A percentile compares a stretch with the other conserved stretches of the same genome.
phyloP scores from a whole-genome alignment of 1,140 invertebrate genomes.

The Drosophila albomicans region DNA sequence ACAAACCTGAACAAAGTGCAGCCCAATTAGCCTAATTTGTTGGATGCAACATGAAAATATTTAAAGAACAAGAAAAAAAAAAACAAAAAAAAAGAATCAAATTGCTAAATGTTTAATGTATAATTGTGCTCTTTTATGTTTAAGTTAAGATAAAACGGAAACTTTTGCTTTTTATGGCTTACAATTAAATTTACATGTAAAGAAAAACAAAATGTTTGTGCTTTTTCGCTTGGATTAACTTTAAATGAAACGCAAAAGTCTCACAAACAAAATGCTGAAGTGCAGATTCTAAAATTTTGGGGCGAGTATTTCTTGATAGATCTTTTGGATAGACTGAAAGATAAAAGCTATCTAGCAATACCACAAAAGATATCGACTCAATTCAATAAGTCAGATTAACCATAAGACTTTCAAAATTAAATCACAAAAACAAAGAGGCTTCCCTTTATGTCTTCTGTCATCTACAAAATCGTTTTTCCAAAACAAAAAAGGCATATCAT shows the following conservation, averaged over 20 bases:
- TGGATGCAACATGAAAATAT: conserved; percentile 39
- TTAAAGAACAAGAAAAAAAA: conserved; percentile 30
- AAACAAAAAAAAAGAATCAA: conserved; percentile 22
- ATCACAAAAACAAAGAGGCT: conserved; percentile 11
- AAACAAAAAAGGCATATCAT: conserved; percentile 10
- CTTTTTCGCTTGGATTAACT: conserved; percentile 48
- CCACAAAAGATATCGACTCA: conserved; percentile 10
- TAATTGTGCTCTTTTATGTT: conserved; percentile 64
- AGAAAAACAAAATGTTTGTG: conserved; percentile 32
- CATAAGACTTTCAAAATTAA: conserved; percentile 3
- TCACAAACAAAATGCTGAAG: conserved; percentile 20
- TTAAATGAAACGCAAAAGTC: conserved; percentile 36
- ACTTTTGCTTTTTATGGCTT: conserved; percentile 59
- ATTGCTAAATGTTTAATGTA: conserved; percentile 58
- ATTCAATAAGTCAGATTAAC: not conserved
- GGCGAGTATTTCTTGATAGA: conserved; percentile 2
- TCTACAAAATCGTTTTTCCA: not conserved
- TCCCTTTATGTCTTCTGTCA: not conserved
- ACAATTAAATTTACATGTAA: conserved; percentile 42
- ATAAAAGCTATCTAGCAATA: conserved; percentile 15
- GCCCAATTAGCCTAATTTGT: conserved; percentile 46
- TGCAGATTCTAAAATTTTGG: conserved; percentile 19
- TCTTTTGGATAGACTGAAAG: conserved; percentile 19
- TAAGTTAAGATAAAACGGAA: conserved; percentile 54
- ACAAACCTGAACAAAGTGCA: conserved; percentile 61